Conservation (phyloP, 2,797 vertebrate species). For the Austrolebias charrua region DNA sequence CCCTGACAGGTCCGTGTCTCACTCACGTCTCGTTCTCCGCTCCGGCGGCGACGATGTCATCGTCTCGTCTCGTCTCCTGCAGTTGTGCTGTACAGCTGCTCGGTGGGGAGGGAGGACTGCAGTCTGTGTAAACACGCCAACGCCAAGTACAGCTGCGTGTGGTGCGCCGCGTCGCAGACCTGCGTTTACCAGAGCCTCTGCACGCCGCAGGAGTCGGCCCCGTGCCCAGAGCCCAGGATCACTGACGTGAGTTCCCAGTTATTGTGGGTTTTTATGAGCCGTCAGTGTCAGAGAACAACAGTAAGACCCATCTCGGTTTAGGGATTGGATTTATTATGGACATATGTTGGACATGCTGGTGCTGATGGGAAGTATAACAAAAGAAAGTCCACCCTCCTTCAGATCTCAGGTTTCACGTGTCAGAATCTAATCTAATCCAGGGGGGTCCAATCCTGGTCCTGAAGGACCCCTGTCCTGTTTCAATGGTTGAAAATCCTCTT, state of each 20-base stretch:
- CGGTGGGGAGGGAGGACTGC: constrained; percentile 90
- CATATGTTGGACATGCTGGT: too few relatives aligned
- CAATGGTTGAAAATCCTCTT: too few relatives aligned
- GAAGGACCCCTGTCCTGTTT: too few relatives aligned
- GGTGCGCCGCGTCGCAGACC: constrained; percentile 79
- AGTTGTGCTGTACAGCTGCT: constrained; percentile 95
- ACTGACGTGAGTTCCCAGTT: constrained; percentile 76
- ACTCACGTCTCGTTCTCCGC: constrained; percentile 14
- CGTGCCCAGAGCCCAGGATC: constrained; percentile 86
- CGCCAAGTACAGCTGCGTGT: constrained; percentile 83
- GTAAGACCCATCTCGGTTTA: too few relatives aligned
- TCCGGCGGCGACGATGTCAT: constrained; percentile 19
- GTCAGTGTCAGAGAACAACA: not conserved
- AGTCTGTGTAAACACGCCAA: constrained; percentile 88
- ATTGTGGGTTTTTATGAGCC: too few relatives aligned
- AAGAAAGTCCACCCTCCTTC: too few relatives aligned
- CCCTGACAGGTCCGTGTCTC: constrained; percentile 84
- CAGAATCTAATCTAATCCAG: too few relatives aligned
- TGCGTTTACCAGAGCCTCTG: constrained; percentile 85
- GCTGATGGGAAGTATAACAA: too few relatives aligned
- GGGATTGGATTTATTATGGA: too few relatives aligned
- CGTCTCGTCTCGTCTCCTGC: constrained; percentile 3
- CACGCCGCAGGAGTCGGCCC: constrained; percentile 18
- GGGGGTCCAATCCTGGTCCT: too few relatives aligned
- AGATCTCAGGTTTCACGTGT: too few relatives aligned